Conservation (phyloP, 1,140 invertebrate genomes). For the Sesamia nonagrioides region DNA sequence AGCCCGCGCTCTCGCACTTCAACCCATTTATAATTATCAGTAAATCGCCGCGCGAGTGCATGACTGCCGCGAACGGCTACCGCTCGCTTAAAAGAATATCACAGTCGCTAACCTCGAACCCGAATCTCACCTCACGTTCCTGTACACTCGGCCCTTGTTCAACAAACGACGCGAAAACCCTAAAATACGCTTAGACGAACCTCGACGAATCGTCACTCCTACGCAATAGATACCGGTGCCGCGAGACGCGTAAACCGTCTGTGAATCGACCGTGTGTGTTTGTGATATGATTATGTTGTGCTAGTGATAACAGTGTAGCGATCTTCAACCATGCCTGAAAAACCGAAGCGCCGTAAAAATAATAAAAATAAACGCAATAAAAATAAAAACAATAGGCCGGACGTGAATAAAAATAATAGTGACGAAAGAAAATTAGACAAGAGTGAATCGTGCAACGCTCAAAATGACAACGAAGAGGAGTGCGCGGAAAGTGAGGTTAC, state of each 20-base stretch:
- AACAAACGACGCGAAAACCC: slow-evolving; percentile 62
- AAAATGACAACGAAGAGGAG: neutral
- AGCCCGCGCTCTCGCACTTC: slow-evolving; percentile 81
- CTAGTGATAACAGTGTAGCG: slow-evolving; percentile 76
- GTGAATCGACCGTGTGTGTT: slow-evolving; percentile 66
- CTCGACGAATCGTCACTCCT: slow-evolving; percentile 66
- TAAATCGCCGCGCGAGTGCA: slow-evolving; percentile 82
- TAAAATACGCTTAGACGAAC: slow-evolving; percentile 60
- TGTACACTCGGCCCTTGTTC: slow-evolving; percentile 61
- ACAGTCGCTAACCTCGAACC: slow-evolving; percentile 65
- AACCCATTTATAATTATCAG: slow-evolving; percentile 87
- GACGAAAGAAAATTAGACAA: slow-evolving; percentile 56
- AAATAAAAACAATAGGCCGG: slow-evolving; percentile 68
- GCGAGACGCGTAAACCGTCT: slow-evolving; percentile 61
- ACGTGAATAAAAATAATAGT: slow-evolving; percentile 60
- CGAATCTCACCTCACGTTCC: slow-evolving; percentile 56
- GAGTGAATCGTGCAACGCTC: slow-evolving; percentile 35
- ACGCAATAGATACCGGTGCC: slow-evolving; percentile 71
- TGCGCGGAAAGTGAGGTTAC: slow-evolving; percentile 9
- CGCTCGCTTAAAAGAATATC: slow-evolving; percentile 76
- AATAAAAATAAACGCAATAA: slow-evolving; percentile 82
- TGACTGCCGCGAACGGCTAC: slow-evolving; percentile 78
- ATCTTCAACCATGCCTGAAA: slow-evolving; percentile 79
- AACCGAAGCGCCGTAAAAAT: slow-evolving; percentile 79
- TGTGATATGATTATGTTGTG: slow-evolving; percentile 72